Evolutionary conservation across 2,888 invertebrate species (phyloP).

Genomic region (Argyresthia goedartella): DNA sequence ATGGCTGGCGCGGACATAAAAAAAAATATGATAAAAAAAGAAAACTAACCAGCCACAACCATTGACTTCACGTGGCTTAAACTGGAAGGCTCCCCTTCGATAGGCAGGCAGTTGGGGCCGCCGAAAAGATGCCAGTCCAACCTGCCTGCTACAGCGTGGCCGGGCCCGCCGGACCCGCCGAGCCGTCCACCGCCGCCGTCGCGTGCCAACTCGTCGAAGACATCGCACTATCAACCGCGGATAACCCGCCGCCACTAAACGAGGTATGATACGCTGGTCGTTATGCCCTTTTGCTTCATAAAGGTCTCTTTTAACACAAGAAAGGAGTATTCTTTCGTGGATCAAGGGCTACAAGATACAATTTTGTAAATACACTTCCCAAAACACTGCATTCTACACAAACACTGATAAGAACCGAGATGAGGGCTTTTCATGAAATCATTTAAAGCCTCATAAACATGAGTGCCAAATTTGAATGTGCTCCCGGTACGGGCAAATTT

Average conservation of each 20-base stretch:
- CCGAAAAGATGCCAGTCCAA: slow-evolving; percentile 6
- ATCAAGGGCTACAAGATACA: neutral
- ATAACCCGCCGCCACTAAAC: slow-evolving; percentile 1
- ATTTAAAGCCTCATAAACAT: too few species aligned
- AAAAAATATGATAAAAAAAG: neutral
- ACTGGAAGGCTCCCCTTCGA: slow-evolving; percentile 8
- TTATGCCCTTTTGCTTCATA: neutral
- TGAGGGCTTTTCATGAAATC: too few species aligned
- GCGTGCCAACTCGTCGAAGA: slow-evolving; percentile 1
- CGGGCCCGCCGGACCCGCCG: slow-evolving; percentile 2
- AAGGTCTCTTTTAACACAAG: neutral
- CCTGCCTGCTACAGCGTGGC: neutral
- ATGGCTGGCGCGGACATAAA: slow-evolving; percentile 12
- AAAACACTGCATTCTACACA: too few species aligned
- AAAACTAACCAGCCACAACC: neutral
- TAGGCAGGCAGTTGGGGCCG: slow-evolving; percentile 4
- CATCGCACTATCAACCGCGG: slow-evolving; percentile 5
- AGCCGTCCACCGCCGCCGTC: neutral
- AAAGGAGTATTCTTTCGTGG: neutral
- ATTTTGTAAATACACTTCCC: too few species aligned
- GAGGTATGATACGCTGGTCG: slow-evolving; percentile 5
- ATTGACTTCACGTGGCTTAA: slow-evolving; percentile 4
- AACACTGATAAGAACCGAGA: too few species aligned
- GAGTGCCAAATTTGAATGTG: too few species aligned
- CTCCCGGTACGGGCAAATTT: too few species aligned